Conservation (phyloP, 1,140 invertebrate genomes). For the Drosophila pseudoananassae region DNA sequence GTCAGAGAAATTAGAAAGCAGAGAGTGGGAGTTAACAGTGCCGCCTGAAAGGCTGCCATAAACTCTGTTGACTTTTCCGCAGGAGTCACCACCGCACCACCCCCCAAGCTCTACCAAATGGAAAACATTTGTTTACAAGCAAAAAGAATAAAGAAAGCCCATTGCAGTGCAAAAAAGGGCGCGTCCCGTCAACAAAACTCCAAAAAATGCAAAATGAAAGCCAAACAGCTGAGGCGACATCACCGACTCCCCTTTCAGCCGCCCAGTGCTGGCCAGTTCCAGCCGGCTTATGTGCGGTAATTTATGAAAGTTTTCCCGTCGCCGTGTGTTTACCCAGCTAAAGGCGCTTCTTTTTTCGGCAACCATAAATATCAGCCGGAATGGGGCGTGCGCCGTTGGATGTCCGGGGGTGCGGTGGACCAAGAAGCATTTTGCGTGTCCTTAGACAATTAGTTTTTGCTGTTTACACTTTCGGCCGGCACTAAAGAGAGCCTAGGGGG, state of each 20-base stretch:
- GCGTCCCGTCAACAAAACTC: constrained; percentile 51
- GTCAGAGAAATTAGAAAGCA: not conserved
- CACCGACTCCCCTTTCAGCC: no score
- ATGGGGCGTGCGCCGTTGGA: constrained; percentile 3
- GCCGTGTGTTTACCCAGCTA: constrained; percentile 46
- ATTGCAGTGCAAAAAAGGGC: constrained; percentile 59
- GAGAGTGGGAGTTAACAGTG: constrained; percentile 48
- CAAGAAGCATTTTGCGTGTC: constrained; percentile 49
- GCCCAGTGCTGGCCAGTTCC: not conserved
- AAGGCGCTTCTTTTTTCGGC: constrained; percentile 18
- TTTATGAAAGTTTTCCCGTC: constrained; percentile 49
- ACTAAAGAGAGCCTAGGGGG: constrained; percentile 41
- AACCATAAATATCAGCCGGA: constrained; percentile 18
- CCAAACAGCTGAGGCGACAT: constrained; percentile 52
- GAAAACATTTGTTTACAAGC: constrained; percentile 62
- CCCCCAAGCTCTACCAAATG: not conserved
- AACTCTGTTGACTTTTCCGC: constrained; percentile 38
- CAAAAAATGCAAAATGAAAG: constrained; percentile 46
- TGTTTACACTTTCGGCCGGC: constrained; percentile 50
- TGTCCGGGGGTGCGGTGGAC: not conserved
- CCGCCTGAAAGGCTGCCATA: constrained; percentile 63
- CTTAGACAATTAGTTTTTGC: constrained; percentile 60
- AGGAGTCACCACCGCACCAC: not conserved
- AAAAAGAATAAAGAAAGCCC: constrained; percentile 11
- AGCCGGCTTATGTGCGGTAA: constrained; percentile 44